These are phyloP conservation scores for Apodemia duryi DNA, from an alignment of 2,888 invertebrate species.

Conservation along the genomic window DNA sequence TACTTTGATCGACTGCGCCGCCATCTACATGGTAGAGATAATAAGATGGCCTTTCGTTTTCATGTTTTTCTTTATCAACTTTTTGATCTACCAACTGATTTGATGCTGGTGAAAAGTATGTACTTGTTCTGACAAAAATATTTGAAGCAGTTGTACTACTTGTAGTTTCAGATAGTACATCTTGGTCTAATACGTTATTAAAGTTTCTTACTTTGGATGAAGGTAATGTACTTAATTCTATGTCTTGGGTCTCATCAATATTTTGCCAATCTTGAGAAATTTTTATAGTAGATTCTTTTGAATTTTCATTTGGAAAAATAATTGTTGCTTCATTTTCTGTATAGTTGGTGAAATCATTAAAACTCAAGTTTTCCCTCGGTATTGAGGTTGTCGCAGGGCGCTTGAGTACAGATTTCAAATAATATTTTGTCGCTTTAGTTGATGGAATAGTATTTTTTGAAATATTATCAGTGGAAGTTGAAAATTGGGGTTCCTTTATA, in stretches of 20 bases:
- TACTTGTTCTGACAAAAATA: constrained; percentile 34
- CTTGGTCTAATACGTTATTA: constrained; percentile 34
- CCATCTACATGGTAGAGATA: constrained; percentile 62
- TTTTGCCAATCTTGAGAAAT: constrained; percentile 11
- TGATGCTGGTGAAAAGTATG: constrained; percentile 33
- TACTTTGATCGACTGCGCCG: constrained; percentile 59
- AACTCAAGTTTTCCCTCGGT: constrained; percentile 41
- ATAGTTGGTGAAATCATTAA: constrained; percentile 34
- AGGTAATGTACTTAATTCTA: constrained; percentile 17
- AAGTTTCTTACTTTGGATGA: constrained; percentile 35
- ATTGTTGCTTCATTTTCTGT: constrained; percentile 17
- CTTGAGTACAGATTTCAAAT: constrained; percentile 54
- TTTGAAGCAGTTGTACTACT: constrained; percentile 43
- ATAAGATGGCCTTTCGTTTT: constrained; percentile 49
- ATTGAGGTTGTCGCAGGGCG: constrained; percentile 49
- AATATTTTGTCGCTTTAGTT: constrained; percentile 49
- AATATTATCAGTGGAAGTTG: constrained; percentile 32
- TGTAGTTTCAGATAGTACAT: constrained; percentile 38
- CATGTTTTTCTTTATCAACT: constrained; percentile 38
- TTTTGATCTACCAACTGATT: constrained; percentile 34
- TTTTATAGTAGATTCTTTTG: constrained; percentile 24
- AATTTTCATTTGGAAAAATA: constrained; percentile 26
- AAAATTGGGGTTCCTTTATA: constrained; percentile 7
- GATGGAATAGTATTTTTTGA: constrained; percentile 34
- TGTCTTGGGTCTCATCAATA: neutral